Conservation (phyloP, 2,113 vertebrate genomes). For the Shinisaurus crocodilurus region DNA sequence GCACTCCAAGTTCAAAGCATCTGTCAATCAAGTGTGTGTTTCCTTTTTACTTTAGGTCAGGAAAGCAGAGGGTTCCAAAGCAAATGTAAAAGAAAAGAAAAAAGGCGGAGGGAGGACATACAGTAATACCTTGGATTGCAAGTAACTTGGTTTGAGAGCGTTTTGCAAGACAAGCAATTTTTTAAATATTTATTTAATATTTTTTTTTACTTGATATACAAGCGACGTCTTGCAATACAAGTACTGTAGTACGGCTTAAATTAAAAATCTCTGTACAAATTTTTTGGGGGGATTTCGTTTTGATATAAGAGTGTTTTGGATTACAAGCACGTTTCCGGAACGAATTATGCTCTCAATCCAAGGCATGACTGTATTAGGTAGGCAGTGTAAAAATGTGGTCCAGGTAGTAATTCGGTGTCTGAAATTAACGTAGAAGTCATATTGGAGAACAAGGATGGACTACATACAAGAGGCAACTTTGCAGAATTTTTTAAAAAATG, state of each 20-base stretch:
- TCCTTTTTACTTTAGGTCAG: background rate
- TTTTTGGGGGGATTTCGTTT: no score
- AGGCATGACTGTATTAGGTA: background rate
- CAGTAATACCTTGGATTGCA: no score
- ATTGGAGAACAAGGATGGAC: background rate
- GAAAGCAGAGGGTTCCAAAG: background rate
- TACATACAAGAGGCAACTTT: background rate
- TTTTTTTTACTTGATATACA: no score
- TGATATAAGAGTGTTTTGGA: no score
- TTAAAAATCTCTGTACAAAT: no score
- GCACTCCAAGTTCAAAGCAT: constrained; percentile 50
- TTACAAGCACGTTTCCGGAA: no score
- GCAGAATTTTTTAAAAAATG: background rate
- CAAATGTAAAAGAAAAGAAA: background rate
- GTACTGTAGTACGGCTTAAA: no score
- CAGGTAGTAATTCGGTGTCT: background rate
- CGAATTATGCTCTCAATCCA: no score
- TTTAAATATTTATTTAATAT: no score
- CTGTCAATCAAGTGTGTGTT: background rate
- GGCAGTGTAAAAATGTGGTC: background rate
- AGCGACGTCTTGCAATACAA: no score
- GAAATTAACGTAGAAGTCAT: background rate
- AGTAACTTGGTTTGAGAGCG: no score
- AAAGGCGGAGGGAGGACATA: background rate
- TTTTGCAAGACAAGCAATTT: no score